Evolutionary conservation across 2,888 invertebrate genomes (phyloP), one percentile per base, ranked within the genome.

Genomic region (Alviniconcha strummeri): DNA sequence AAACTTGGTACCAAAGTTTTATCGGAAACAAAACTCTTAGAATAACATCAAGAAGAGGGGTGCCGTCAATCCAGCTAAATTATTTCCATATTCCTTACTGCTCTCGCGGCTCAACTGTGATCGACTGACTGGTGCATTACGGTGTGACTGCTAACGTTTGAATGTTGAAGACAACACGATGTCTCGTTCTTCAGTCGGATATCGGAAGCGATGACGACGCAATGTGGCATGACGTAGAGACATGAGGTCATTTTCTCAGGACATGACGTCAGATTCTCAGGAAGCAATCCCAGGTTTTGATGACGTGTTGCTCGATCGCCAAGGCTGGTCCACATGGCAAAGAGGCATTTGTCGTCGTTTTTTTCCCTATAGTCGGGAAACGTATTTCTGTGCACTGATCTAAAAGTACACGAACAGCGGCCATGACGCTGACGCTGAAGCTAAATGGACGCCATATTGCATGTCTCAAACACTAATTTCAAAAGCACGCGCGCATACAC

Each of bases 211-310:
- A 78, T 78, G 78, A 78, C 78, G 77, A 57, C 60, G 13, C 36
- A 57, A 13, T 60, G 64, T 11, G 78, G 78, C 8, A 55, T 64
- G 78, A 78, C 64, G 52, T 64, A 64, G 52, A 57, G 64, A 57
- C 60, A 17, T 64, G 78, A 78, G 78, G 64, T 78, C 78, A 64
- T n/a, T 60, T 78, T 78, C 78, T 78, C 78, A 64, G 64, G 78
- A 78, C 77, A 64, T 9, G 64, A 78, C 64, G 78, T 64, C 52
- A 64, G 36, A 36, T 78, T 78, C 78, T 78, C 78, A 78, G 78
- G 78, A 78, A 78, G 78, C 64, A 64, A 64, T 78, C 64, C 78
- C 60, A 78, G 64, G 78, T 64, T 36, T 78, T 78, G 78, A 78
- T 13, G 60, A 78, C 5, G 64, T 78, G 64, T 78, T 19, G 55